Percentiles rank a stretch among this genome's conserved stretches.
phyloP scores from a whole-genome alignment of 2,113 vertebrate species.

The Rhabdomys dilectus region DNA sequence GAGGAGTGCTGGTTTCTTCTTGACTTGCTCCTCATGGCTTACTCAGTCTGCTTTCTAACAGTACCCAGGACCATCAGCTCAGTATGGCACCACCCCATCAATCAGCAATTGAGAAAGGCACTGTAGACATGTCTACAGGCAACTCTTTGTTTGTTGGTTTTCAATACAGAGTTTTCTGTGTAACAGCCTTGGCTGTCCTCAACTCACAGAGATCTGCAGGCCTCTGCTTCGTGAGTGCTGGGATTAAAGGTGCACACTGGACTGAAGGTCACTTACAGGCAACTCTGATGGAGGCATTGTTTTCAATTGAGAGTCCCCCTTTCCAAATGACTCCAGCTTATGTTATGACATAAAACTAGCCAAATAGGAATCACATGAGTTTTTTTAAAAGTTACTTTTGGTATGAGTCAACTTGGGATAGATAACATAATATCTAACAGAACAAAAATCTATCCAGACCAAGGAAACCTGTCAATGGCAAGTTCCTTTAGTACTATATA shows the following conservation, averaged over 20 bases:
- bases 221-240: not conserved
- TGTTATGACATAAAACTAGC: no score
- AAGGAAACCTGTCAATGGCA: not conserved
- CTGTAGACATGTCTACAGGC: no score
- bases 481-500: conserved; percentile 25
- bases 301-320: no score
- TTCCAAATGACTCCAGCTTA: no score
- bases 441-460: not conserved
- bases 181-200: not conserved
- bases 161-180: not conserved
- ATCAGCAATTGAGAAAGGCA: not conserved
- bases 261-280: no score
- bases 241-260: not conserved
- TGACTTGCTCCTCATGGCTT: not conserved
- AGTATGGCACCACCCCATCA: not conserved
- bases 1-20: not conserved
- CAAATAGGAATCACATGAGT: no score
- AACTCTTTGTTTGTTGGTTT: not conserved
- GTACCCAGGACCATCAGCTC: not conserved
- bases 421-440: not conserved
- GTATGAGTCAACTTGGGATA: not conserved
- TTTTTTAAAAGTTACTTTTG: not conserved
- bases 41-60: not conserved
- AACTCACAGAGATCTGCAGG: not conserved
- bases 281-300: no score